Base-by-base conservation (phyloP, 2,113 vertebrate species). In the Nannobrachium achirus region DNA sequence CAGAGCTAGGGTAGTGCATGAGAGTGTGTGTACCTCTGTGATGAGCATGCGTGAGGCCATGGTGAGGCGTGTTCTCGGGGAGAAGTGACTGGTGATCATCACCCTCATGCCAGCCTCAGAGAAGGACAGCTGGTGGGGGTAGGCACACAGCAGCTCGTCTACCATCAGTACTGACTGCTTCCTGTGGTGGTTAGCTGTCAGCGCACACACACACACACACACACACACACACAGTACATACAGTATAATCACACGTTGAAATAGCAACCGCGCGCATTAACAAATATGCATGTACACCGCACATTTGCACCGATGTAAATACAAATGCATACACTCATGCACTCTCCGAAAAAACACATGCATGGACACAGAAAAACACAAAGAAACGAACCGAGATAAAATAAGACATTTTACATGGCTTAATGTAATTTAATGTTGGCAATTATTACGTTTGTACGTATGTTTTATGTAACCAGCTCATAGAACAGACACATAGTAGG, bases 31-130 rank as follows among this genome's bases (percentile, higher is more conserved):
- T 82, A 97, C 96, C 95, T 98, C 96, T 42, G 95, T 98, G 89
- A 99, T 99, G 62, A 99, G 85, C 97, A 99, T 97, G n/a, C 98
- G 94, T 18, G 97, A 98, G 70, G 98, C 98, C 98, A 99, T 99
- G 77, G 97, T 96, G 77, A 99, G 97, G n/a, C 98, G 93, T 51
- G 98, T 99, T 79, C 95, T 95, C 10, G 98, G 97, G 41, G 96
- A 97, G 66, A 99, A 99, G 84, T 99, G 98, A 76, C 93, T 98
- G 56, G 98, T 98, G 89, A 99, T 99, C 98, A 99, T 99, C 89
- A 99, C 98, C 76, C 98, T 93, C 86, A 99, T 94, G 20, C 98
- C 96, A 25, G 97, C 98, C 88, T 99, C 98, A 0, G 97, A 98
- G 90, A 99, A 99, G 3, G 95, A 94, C 56, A 99, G 94, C 92